phyloP scores from a whole-genome alignment of 2,888 invertebrate genomes.

The Rugalucina vietnamica region DNA sequence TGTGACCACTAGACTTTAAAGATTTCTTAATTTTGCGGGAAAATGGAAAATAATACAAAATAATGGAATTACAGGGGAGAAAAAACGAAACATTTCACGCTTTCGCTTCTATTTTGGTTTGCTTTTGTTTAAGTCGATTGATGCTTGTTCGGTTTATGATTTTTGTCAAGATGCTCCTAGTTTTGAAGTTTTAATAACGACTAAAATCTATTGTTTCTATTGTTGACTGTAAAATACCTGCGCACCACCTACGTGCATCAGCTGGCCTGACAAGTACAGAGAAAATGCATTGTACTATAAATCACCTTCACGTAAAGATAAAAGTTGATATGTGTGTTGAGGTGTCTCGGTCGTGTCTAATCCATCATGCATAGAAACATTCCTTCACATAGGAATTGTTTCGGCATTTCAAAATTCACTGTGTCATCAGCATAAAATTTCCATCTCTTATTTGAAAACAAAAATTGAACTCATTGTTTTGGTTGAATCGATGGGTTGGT shows the following conservation, averaged over 20 bases:
- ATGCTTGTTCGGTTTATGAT: neutral
- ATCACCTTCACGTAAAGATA: neutral
- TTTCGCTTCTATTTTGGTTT: slow-evolving; percentile 14
- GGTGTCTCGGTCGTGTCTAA: neutral
- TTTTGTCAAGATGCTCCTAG: neutral
- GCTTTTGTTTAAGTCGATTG: neutral
- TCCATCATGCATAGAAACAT: neutral
- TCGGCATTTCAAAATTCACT: neutral
- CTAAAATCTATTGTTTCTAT: neutral
- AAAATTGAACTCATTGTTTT: neutral
- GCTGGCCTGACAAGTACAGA: neutral
- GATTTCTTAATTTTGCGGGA: slow-evolving; percentile 16
- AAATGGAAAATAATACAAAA: slow-evolving; percentile 1
- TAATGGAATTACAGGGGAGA: neutral
- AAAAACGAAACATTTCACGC: neutral
- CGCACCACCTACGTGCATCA: neutral
- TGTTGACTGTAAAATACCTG: neutral
- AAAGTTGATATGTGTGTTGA: neutral
- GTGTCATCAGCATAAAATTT: neutral
- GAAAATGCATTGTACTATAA: neutral
- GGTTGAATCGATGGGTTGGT: neutral
- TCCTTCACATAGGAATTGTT: neutral
- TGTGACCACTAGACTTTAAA: slow-evolving; percentile 1
- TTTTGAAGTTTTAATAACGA: neutral
- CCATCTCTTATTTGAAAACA: neutral